These are phyloP conservation scores for Schlechtendalia chinensis DNA, from an alignment of 1,140 invertebrate species.

Conservation along the genomic window DNA sequence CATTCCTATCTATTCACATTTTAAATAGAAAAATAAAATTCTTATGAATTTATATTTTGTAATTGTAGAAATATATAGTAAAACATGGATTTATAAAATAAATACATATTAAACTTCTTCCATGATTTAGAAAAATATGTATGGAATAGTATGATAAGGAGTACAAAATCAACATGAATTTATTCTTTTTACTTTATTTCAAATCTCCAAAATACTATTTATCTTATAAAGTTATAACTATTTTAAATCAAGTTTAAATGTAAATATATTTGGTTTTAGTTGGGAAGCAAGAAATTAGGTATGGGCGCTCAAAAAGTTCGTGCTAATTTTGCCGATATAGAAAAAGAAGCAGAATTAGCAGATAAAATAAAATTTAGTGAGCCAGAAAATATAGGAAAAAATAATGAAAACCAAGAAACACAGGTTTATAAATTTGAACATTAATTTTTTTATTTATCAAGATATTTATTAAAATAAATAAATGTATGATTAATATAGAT, in stretches of 20 bases:
- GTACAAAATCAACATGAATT: no score
- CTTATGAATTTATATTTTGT: no score
- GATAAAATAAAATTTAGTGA: slow-evolving; percentile 69
- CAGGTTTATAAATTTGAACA: slow-evolving; percentile 55
- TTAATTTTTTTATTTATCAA: slow-evolving; percentile 1
- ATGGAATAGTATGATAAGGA: no score
- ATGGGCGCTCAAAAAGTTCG: slow-evolving; percentile 96
- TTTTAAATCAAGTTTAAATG: not conserved
- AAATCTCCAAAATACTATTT: no score
- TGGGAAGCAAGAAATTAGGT: slow-evolving; percentile 83
- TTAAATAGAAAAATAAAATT: no score
- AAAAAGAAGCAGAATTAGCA: slow-evolving; percentile 74
- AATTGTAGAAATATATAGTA: no score
- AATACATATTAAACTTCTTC: no score
- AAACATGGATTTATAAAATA: no score
- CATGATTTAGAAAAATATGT: no score
- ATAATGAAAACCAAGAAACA: slow-evolving; percentile 62
- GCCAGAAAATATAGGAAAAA: slow-evolving; percentile 54
- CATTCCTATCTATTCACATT: no score
- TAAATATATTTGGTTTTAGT: slow-evolving; percentile 57
- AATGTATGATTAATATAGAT: slow-evolving; percentile 55
- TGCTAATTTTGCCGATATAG: slow-evolving; percentile 93
- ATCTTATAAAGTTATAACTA: no score
- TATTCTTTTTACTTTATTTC: no score
- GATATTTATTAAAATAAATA: not conserved